phyloP scores from a whole-genome alignment of 2,888 invertebrate genomes.

The Sylvicola fuscatus region DNA sequence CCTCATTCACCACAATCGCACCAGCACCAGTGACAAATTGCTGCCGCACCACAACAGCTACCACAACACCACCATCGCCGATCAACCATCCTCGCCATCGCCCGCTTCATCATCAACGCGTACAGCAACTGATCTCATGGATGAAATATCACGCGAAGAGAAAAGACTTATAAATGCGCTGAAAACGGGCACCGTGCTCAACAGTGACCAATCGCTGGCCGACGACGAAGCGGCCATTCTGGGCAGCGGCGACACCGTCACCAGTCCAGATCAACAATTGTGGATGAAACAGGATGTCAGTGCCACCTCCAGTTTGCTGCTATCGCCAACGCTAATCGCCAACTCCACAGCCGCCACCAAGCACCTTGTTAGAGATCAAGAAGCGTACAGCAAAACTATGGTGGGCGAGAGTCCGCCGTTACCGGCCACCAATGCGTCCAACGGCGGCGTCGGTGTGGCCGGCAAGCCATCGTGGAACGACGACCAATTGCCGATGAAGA shows the following conservation, averaged over 20 bases:
- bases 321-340: constrained; percentile 2
- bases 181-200: constrained; percentile 45
- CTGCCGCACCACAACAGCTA: constrained; percentile 1
- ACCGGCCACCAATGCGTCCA: not conserved
- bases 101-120: constrained; percentile 9
- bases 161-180: constrained; percentile 58
- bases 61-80: not conserved
- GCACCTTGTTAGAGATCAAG: too few relatives aligned
- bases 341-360: too few relatives aligned
- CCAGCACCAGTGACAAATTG: not conserved
- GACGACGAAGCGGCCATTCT: constrained; percentile 1
- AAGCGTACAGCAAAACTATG: too few relatives aligned
- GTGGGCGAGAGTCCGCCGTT: too few relatives aligned
- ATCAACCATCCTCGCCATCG: constrained; percentile 6
- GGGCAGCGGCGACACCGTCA: constrained; percentile 2
- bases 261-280: not conserved
- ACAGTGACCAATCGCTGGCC: constrained; percentile 14
- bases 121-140: constrained; percentile 25
- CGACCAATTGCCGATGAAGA: not conserved
- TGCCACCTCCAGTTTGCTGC: too few relatives aligned
- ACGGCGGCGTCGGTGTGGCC: constrained; percentile 6
- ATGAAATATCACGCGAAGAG: constrained; percentile 64
- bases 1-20: not conserved
- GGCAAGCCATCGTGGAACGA: constrained; percentile 25
- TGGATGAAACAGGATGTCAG: too few relatives aligned